Evolutionary conservation across 23 tunicate species (phyloP).

Genomic region (Corella eumyota): DNA sequence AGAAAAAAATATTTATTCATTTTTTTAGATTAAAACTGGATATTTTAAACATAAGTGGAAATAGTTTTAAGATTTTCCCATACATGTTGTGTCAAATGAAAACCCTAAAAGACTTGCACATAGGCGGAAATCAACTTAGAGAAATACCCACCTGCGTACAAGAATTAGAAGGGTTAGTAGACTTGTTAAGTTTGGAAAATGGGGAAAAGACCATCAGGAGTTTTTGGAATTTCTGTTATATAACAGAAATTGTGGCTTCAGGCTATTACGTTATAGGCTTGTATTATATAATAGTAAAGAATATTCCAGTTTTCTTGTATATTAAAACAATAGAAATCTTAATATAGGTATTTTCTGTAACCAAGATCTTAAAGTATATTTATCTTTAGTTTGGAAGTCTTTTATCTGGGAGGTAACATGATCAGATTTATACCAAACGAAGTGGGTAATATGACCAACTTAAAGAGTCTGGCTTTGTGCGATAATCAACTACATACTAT

Average conservation of each 20-base stretch:
- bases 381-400: constrained; percentile 18
- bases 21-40: constrained; percentile 15
- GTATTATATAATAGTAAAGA: too few species aligned
- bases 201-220: too few species aligned
- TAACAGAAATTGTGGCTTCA: too few species aligned
- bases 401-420: constrained; percentile 30
- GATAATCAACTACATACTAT: constrained; percentile 21
- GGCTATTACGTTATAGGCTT: too few species aligned
- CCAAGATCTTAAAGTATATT: neutral
- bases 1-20: too few species aligned
- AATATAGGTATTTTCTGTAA: too few species aligned
- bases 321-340: too few species aligned
- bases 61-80: constrained; percentile 19
- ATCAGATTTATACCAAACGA: constrained; percentile 20
- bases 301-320: too few species aligned
- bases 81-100: constrained; percentile 4
- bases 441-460: constrained; percentile 21
- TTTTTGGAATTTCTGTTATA: too few species aligned
- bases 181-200: too few species aligned
- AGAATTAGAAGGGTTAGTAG: constrained; percentile 4
- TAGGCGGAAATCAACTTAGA: constrained; percentile 24
- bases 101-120: constrained; percentile 15
- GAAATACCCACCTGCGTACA: constrained; percentile 14
- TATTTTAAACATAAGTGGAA: constrained; percentile 28
- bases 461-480: constrained; percentile 15